Evolutionary conservation across 2,888 invertebrate species (phyloP).

Genomic region (Cremastobaeus sp.): DNA sequence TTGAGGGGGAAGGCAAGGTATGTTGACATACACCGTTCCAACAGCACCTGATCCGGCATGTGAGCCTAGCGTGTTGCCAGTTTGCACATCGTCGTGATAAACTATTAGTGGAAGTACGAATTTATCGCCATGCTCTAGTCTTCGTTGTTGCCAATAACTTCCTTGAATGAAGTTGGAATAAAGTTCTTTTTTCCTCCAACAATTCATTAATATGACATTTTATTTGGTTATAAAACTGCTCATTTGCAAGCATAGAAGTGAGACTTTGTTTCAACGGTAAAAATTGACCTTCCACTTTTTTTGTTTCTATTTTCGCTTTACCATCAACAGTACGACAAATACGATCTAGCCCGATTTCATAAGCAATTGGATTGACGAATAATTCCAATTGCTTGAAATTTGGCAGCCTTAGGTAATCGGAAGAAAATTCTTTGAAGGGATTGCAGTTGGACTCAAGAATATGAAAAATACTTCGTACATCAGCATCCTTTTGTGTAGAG

Average conservation of each 20-base stretch:
- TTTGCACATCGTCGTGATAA: slow-evolving; percentile 13
- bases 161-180: slow-evolving; percentile 5
- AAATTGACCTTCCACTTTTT: no score
- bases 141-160: slow-evolving; percentile 21
- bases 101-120: slow-evolving; percentile 27
- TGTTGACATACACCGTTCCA: slow-evolving; percentile 15
- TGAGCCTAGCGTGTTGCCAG: slow-evolving; percentile 32
- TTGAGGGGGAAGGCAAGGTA: slow-evolving; percentile 20
- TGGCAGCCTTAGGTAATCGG: no score
- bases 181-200: slow-evolving; percentile 7
- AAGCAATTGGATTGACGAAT: no score
- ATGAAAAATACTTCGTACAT: no score
- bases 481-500: no score
- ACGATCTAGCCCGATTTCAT: no score
- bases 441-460: no score
- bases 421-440: no score
- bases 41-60: slow-evolving; percentile 22
- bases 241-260: not conserved
- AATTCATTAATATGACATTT: slow-evolving; percentile 1
- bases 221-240: slow-evolving; percentile 8
- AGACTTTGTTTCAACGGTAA: slow-evolving; percentile 13
- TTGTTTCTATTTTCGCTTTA: no score
- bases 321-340: no score
- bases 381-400: no score
- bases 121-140: not conserved